These are phyloP conservation scores for Melanotaenia boesemani DNA, from an alignment of 2,797 vertebrate genomes.

Conservation along the genomic window DNA sequence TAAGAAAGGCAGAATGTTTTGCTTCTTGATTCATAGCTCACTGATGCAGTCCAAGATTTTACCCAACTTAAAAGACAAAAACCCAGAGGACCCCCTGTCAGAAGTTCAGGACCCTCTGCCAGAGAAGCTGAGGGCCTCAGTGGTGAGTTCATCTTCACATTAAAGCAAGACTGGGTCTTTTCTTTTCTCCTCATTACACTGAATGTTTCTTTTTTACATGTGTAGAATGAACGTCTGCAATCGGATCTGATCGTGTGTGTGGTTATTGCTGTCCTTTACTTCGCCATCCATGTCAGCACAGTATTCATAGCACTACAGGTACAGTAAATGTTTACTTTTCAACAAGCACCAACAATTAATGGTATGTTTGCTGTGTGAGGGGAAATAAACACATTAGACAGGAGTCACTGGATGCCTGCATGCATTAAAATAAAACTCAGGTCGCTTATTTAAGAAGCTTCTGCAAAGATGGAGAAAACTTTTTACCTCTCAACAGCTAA, in stretches of 20 bases:
- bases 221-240: constrained; percentile 94
- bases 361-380: neutral
- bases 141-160: constrained; percentile 85
- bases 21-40: constrained; percentile 81
- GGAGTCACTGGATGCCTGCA: neutral
- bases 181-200: neutral
- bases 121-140: constrained; percentile 96
- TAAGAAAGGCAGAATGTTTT: constrained; percentile 8
- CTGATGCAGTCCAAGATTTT: constrained; percentile 96
- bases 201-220: constrained; percentile 42
- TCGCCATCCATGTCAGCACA: constrained; percentile 98
- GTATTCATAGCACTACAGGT: constrained; percentile 98
- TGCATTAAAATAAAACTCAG: neutral
- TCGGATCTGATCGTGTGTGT: constrained; percentile 97
- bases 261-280: constrained; percentile 95
- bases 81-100: constrained; percentile 95
- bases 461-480: neutral
- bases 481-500: neutral
- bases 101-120: constrained; percentile 98
- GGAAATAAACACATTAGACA: neutral
- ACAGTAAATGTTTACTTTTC: constrained; percentile 19
- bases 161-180: neutral
- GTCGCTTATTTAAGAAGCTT: neutral
- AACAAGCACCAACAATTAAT: neutral
- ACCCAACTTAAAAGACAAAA: constrained; percentile 94